Evolutionary conservation across 2,113 vertebrate genomes (phyloP).

Genomic region (Amazona vittata): DNA sequence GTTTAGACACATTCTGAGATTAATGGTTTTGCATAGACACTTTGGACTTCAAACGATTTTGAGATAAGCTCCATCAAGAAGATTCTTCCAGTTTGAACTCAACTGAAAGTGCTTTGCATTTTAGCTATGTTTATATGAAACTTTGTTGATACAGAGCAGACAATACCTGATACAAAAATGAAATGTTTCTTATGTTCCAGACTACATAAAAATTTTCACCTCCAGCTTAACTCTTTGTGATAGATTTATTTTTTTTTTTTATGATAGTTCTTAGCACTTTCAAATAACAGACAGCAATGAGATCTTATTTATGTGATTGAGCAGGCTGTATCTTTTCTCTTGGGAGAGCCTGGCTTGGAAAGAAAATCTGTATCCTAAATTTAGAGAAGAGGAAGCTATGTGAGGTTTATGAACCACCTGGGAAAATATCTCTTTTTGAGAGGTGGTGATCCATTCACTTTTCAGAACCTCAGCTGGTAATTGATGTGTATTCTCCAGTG

Average conservation of each 20-base stretch:
- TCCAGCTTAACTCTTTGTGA: slow-evolving; percentile 3
- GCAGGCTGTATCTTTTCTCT: slow-evolving; percentile 1
- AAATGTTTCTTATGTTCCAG: background rate
- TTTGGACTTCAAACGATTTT: slow-evolving; percentile 73
- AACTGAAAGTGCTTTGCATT: slow-evolving; percentile 30
- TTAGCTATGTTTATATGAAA: background rate
- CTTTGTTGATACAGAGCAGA: background rate
- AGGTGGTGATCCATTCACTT: slow-evolving; percentile 66
- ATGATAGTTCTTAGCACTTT: slow-evolving; percentile 16
- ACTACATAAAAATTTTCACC: background rate
- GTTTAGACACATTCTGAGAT: slow-evolving; percentile 80
- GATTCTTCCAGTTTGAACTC: slow-evolving; percentile 55
- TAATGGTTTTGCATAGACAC: slow-evolving; percentile 80
- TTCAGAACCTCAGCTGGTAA: slow-evolving; percentile 19
- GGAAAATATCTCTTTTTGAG: slow-evolving; percentile 48
- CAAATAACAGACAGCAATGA: slow-evolving; percentile 6
- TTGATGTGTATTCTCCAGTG: background rate
- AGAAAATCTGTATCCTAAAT: slow-evolving; percentile 54
- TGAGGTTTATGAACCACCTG: slow-evolving; percentile 43
- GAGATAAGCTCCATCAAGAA: slow-evolving; percentile 69
- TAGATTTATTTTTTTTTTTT: background rate
- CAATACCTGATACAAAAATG: slow-evolving; percentile 25
- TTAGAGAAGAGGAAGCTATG: slow-evolving; percentile 43
- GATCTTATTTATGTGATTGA: background rate
- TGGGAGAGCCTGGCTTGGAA: slow-evolving; percentile 43